phyloP scores from a whole-genome alignment of 2,113 vertebrate genomes.

The Chinchilla lanigera region DNA sequence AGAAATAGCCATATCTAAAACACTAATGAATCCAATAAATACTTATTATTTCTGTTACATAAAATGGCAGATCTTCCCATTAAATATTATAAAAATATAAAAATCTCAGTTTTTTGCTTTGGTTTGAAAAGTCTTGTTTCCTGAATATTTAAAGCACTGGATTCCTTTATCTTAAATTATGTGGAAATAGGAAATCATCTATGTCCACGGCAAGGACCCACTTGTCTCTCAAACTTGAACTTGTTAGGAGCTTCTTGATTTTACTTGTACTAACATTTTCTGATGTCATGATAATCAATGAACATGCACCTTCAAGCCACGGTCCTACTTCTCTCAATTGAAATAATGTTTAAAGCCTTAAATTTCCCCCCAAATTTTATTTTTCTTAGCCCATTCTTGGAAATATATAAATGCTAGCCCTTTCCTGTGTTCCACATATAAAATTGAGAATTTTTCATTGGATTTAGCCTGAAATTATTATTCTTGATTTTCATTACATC shows the following conservation, averaged over 20 bases:
- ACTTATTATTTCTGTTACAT: not conserved
- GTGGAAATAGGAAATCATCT: slow-evolving; percentile 91
- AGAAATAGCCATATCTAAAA: not conserved
- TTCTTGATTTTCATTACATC: slow-evolving; percentile 94
- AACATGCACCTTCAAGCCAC: slow-evolving; percentile 91
- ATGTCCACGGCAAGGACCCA: slow-evolving; percentile 90
- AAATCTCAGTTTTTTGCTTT: not conserved
- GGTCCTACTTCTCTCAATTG: slow-evolving; percentile 92
- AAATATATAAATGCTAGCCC: slow-evolving; percentile 92
- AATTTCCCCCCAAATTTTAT: slow-evolving; percentile 95
- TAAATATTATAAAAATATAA: slow-evolving; percentile 10
- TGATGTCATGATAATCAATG: slow-evolving; percentile 90
- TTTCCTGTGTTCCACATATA: slow-evolving; percentile 93
- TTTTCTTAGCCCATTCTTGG: slow-evolving; percentile 93
- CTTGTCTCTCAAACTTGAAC: slow-evolving; percentile 89
- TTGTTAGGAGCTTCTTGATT: slow-evolving; percentile 88
- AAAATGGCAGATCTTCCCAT: not conserved
- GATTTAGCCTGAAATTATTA: slow-evolving; percentile 94
- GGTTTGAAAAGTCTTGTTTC: not conserved
- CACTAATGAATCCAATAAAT: not conserved
- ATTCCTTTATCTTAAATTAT: slow-evolving; percentile 92
- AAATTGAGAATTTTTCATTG: slow-evolving; percentile 93
- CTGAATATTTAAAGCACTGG: slow-evolving; percentile 87
- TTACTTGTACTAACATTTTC: slow-evolving; percentile 91
- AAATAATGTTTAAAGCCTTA: slow-evolving; percentile 91